A percentile compares a stretch with the other conserved stretches of the same genome.
phyloP scores from a whole-genome alignment of 2,888 invertebrate species.

The Eumacrocentrus americanus region DNA sequence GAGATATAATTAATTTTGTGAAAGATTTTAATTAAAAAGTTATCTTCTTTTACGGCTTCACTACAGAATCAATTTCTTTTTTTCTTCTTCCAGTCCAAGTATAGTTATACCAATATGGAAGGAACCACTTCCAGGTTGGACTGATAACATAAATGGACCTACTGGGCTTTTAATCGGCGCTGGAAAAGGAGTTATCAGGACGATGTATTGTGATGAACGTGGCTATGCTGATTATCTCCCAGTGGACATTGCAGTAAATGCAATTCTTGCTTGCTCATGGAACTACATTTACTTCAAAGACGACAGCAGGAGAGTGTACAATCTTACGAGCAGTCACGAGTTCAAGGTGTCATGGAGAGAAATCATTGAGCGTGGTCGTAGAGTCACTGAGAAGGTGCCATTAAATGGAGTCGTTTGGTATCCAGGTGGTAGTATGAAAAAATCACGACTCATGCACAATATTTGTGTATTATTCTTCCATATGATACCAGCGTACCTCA shows the following conservation, averaged over 20 bases:
- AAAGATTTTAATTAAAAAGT: too few relatives aligned
- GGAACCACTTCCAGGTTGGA: conserved; percentile 87
- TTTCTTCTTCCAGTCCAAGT: conserved; percentile 48
- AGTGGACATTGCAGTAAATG: conserved; percentile 82
- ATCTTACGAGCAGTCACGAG: conserved; percentile 81
- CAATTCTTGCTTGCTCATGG: conserved; percentile 72
- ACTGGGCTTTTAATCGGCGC: conserved; percentile 80
- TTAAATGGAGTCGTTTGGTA: conserved; percentile 87
- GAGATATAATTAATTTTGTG: too few relatives aligned
- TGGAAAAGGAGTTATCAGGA: conserved; percentile 87
- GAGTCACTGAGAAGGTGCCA: conserved; percentile 80
- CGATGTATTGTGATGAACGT: conserved; percentile 82
- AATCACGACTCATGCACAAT: conserved; percentile 76
- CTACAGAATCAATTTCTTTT: too few relatives aligned
- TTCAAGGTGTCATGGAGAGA: conserved; percentile 87
- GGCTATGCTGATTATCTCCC: conserved; percentile 82
- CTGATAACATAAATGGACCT: conserved; percentile 93
- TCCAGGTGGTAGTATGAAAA: conserved; percentile 88
- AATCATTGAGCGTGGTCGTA: conserved; percentile 81
- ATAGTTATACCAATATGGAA: conserved; percentile 85
- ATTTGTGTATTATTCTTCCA: conserved; percentile 87
- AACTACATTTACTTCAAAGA: conserved; percentile 68
- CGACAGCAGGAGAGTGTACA: conserved; percentile 66
- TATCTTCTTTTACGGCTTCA: too few relatives aligned
- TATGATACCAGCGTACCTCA: conserved; percentile 84